Base-by-base conservation (phyloP, 2,888 invertebrate genomes). In the Drosophila subquinaria region DNA sequence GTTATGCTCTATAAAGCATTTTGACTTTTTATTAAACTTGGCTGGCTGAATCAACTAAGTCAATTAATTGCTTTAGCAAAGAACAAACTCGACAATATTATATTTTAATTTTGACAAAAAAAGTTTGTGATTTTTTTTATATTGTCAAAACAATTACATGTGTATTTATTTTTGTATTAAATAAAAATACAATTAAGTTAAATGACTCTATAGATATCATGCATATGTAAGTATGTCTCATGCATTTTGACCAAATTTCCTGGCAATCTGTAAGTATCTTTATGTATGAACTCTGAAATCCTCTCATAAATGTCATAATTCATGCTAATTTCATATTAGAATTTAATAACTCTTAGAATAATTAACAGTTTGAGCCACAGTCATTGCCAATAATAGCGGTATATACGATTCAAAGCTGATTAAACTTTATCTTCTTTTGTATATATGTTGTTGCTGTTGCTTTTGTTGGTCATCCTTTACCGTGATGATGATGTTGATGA, bases 401-500 rank as follows among this genome's bases (percentile, higher is more conserved):
- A 47, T 56, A 23, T 43, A 2, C 35, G 43, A 45, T 35, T 56
- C 17, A 20, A 5, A 20, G 43, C 35, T n/a, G 35, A 56, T 43
- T 53, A 20, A 43, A 56, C 33, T 43, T 6, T 5, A 10, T 43
- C 20, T 27, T 48, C 2, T 11, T 50, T 42, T 11, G 43, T 27
- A 30, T 27, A 40, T 13, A 27, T 27, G 27, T 27, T 27, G 27
- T 27, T 17, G 30, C 17, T 35, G 33, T n/a, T 20, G 17, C 27
- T 27, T 27, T 56, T 43, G 40, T 38, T 36, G 51, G 2, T 6
- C 11, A 4, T 17, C 13, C 35, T 17, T 20, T 20, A 36, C 20
- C 13, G 17, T 27, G 13, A 30, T 27, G 43, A 23, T 51, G 30
- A 35, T 48, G 10, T 20, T 15, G 36, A 59, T 50, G 56, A 65